A percentile compares a stretch with the other conserved stretches of the same genome.
Evolutionary conservation across 2,113 vertebrate species (phyloP).

Genomic region (Scortum barcoo): DNA sequence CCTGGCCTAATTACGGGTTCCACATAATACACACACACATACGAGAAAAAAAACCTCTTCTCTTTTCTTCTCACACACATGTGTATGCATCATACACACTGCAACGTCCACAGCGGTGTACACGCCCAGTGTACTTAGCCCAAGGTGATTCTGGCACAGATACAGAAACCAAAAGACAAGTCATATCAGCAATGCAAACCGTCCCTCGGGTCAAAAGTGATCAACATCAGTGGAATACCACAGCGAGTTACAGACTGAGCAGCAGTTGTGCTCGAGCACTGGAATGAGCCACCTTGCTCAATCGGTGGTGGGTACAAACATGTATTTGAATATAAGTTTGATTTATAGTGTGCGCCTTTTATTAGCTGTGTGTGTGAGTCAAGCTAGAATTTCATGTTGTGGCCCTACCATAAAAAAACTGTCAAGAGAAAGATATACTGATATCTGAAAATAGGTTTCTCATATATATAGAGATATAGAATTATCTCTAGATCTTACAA

Average conservation of each 20-base stretch:
- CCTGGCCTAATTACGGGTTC: slow-evolving; percentile 81
- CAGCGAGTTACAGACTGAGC: slow-evolving; percentile 85
- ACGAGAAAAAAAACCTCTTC: slow-evolving; percentile 31
- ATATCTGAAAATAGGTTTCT: neutral
- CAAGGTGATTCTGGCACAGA: slow-evolving; percentile 85
- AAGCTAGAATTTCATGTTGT: slow-evolving; percentile 34
- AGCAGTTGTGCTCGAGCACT: slow-evolving; percentile 74
- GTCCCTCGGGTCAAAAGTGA: slow-evolving; percentile 84
- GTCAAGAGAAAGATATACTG: neutral
- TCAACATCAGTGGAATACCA: slow-evolving; percentile 89
- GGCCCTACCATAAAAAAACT: neutral
- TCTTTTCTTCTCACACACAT: slow-evolving; percentile 35
- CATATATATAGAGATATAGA: neutral
- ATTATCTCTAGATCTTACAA: neutral
- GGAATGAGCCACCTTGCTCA: slow-evolving; percentile 61
- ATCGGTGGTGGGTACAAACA: slow-evolving; percentile 55
- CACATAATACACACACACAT: too few relatives aligned
- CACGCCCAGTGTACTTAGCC: slow-evolving; percentile 86
- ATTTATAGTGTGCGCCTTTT: slow-evolving; percentile 61
- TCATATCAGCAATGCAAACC: slow-evolving; percentile 89
- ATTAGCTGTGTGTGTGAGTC: slow-evolving; percentile 24
- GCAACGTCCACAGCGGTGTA: slow-evolving; percentile 82
- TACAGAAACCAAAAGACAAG: slow-evolving; percentile 89
- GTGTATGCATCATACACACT: slow-evolving; percentile 64
- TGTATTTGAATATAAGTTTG: slow-evolving; percentile 40